phyloP scores from a whole-genome alignment of 2,888 invertebrate genomes.

The Lithosia quadra region DNA sequence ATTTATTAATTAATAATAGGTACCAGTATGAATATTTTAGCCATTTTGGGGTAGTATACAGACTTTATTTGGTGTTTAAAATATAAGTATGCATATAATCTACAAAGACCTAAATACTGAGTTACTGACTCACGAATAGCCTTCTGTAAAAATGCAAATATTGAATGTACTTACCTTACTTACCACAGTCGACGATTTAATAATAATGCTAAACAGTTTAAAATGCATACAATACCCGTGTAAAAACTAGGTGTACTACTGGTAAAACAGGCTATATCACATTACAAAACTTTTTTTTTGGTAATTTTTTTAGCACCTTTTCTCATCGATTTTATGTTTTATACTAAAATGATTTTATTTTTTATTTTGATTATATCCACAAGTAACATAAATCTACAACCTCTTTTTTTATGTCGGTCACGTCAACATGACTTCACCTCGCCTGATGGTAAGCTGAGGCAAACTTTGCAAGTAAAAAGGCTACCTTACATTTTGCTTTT shows the following conservation, averaged over 20 bases:
- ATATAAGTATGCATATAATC: background rate
- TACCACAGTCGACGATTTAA: background rate
- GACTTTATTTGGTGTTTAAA: background rate
- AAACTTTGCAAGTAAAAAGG: slow-evolving; percentile 37
- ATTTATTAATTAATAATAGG: background rate
- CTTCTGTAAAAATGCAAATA: background rate
- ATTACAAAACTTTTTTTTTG: no score
- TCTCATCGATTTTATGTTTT: background rate
- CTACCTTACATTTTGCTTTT: slow-evolving; percentile 40
- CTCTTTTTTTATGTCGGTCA: no score
- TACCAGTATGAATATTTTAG: background rate
- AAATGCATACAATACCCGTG: background rate
- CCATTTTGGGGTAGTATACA: background rate
- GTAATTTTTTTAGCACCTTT: background rate
- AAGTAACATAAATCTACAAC: no score
- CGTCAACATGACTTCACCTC: no score
- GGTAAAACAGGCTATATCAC: background rate
- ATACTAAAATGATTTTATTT: background rate
- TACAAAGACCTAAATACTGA: background rate
- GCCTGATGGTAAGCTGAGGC: no score
- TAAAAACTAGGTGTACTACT: background rate
- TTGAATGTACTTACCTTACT: no score
- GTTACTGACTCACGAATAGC: background rate
- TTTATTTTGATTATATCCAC: background rate
- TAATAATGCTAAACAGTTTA: background rate